Evolutionary conservation across 2,113 vertebrate species (phyloP), one percentile per base, ranked within the genome.

Genomic region (Apistogramma diplotaenia): DNA sequence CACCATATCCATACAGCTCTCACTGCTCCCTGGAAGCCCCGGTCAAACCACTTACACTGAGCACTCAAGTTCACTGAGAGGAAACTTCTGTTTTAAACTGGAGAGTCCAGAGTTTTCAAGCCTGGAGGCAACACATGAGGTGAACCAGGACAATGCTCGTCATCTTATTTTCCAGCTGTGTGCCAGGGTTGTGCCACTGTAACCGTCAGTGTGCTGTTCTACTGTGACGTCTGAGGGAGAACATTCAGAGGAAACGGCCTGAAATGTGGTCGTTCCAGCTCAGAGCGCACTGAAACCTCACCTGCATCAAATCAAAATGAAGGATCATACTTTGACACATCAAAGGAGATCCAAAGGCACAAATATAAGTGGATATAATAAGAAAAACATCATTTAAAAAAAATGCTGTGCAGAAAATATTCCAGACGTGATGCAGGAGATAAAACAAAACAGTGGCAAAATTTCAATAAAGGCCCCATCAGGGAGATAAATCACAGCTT

Each of bases 401-500:
- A 31, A 4, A 18, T 15, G 25, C 40, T 27, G 16, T 29, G 12
- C 25, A 70, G 16, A 29, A 70, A 70, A 29, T 70, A 40, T 40
- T 8, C 40, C 40, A 70, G 25, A n/a, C 43, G 11, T 49, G 56
- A 27, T 54, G 54, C 71, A 29, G 6, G 37, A 10, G 23, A 67
- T 61, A 46, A 74, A 59, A 60, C 55, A 3, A 37, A 25, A 43
- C 76, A n/a, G 46, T 71, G 59, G 70, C 10, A 56, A 15, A 27
- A 77, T 23, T 21, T 13, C 29, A 61, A 29, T 49, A 59, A 70
- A 35, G 4, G 4, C 2, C 8, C 58, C 13, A 62, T 77, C 65
- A 65, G 65, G 40, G 75, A 74, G n/a, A 54, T 74, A 73, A 79
- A 56, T 86, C 49, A 58, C 21, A 75, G 18, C 19, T 75, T 56